phyloP scores from a whole-genome alignment of 2,888 invertebrate species.

The Argyra leucocephala region DNA sequence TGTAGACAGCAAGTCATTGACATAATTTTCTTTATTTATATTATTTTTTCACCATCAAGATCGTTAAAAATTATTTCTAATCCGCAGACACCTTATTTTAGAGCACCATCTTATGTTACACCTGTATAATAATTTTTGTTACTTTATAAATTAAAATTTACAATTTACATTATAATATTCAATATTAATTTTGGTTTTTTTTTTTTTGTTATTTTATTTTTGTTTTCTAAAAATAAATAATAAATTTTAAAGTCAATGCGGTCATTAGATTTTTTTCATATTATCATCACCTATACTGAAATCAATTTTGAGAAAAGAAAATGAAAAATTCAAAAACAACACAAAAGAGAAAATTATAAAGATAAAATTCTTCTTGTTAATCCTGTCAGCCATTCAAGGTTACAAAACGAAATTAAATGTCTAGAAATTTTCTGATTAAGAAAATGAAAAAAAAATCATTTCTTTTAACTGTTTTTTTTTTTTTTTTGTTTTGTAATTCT shows the following conservation, averaged over 20 bases:
- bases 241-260: no score
- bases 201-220: no score
- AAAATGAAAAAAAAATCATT: no score
- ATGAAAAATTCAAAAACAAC: neutral
- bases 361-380: neutral
- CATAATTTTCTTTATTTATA: neutral
- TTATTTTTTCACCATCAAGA: no score
- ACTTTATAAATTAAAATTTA: neutral
- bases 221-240: no score
- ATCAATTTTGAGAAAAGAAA: no score
- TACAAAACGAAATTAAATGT: neutral
- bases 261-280: no score
- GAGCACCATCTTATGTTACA: neutral
- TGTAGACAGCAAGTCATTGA: neutral
- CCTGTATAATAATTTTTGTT: neutral
- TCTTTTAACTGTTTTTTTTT: no score
- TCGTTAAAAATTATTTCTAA: neutral
- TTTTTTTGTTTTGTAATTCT: no score
- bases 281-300: no score
- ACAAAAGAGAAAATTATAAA: neutral
- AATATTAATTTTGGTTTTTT: neutral
- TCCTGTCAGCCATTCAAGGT: neutral
- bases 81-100: neutral
- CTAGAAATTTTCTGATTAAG: neutral
- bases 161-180: neutral